A percentile compares a stretch with the other conserved stretches of the same genome.
These are phyloP conservation scores for Mya arenaria DNA, from an alignment of 1,140 invertebrate species.

Conservation along the genomic window DNA sequence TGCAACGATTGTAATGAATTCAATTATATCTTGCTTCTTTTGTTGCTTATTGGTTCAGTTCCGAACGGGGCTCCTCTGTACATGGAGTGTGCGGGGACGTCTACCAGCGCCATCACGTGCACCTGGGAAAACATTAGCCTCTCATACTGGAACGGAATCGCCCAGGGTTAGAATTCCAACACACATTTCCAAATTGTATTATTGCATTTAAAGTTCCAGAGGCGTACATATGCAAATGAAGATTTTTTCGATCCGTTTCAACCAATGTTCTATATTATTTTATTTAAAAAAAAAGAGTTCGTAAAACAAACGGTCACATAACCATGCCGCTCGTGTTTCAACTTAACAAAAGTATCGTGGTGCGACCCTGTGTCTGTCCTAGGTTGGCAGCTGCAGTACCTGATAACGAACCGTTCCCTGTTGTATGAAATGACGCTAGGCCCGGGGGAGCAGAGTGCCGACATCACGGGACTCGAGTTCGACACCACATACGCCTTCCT, in stretches of 20 bases:
- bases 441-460: neutral
- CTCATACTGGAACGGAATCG: conserved; percentile 38
- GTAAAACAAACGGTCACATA: too few species aligned
- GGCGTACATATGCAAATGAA: neutral
- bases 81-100: neutral
- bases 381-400: conserved; percentile 7
- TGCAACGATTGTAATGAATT: too few species aligned
- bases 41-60: conserved; percentile 18
- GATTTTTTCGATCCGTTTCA: neutral
- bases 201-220: too few species aligned
- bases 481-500: neutral
- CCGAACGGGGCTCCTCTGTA: neutral
- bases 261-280: neutral
- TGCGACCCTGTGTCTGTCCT: neutral
- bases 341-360: too few species aligned
- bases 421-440: neutral
- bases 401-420: neutral
- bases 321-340: too few species aligned
- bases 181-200: too few species aligned
- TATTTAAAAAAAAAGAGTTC: too few species aligned
- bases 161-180: neutral
- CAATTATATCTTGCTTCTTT: neutral
- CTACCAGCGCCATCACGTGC: neutral
- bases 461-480: neutral
- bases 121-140: conserved; percentile 1